Conservation (phyloP, 2,888 invertebrate genomes). For the Pachliopta kotzebuea region DNA sequence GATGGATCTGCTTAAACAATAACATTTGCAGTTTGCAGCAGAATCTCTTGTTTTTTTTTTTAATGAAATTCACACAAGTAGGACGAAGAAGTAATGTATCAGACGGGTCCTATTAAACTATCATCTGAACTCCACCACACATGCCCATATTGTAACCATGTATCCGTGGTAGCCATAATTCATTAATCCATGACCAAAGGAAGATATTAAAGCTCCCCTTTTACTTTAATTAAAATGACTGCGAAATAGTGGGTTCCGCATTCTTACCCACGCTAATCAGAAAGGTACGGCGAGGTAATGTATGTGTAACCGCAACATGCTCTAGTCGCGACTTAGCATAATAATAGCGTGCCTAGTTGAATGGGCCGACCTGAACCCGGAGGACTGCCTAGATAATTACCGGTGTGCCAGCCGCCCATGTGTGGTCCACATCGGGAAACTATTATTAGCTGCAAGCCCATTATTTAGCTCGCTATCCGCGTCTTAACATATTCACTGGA, state of each 20-base stretch:
- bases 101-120: too few species aligned
- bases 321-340: conserved; percentile 9
- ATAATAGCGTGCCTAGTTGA: conserved; percentile 11
- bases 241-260: background rate
- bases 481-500: conserved; percentile 18
- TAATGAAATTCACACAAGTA: too few species aligned
- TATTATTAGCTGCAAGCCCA: conserved; percentile 25
- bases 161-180: too few species aligned
- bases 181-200: too few species aligned
- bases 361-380: background rate
- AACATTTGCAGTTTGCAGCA: too few species aligned
- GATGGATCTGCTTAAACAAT: too few species aligned
- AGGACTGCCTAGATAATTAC: conserved; percentile 22
- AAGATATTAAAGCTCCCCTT: too few species aligned
- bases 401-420: conserved; percentile 2
- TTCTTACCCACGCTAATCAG: background rate
- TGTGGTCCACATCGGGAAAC: conserved; percentile 21
- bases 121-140: too few species aligned
- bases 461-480: conserved; percentile 5
- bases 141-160: background rate
- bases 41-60: too few species aligned
- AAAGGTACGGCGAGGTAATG: background rate
- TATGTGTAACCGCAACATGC: conserved; percentile 3
- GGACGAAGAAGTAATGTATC: too few species aligned
- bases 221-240: too few species aligned